These are phyloP conservation scores for Galeopsomyia nigrocyanea DNA, from an alignment of 2,888 invertebrate species.

Conservation along the genomic window DNA sequence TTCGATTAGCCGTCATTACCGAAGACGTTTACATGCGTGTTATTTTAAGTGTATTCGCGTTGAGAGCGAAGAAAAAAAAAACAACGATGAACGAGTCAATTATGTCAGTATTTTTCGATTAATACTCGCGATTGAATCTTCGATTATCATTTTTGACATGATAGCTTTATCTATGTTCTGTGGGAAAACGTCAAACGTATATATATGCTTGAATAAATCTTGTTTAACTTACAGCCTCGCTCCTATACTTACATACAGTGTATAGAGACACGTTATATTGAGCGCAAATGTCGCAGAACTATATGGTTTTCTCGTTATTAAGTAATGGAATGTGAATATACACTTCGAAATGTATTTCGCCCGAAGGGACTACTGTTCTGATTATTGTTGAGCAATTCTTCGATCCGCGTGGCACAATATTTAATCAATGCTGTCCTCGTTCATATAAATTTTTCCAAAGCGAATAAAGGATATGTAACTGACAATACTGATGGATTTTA, in stretches of 20 bases:
- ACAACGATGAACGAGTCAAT: no score
- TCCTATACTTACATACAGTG: no score
- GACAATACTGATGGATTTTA: no score
- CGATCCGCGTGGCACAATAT: constrained; percentile 8
- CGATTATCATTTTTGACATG: background rate
- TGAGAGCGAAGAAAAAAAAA: no score
- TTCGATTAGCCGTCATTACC: background rate
- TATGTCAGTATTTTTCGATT: background rate
- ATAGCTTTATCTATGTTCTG: background rate
- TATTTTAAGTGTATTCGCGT: no score
- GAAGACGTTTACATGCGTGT: no score
- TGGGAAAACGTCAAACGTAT: background rate
- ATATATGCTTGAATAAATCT: no score
- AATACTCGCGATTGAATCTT: constrained; percentile 4
- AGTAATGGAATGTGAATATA: constrained; percentile 47
- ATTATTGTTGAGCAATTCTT: constrained; percentile 43
- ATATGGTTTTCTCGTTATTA: constrained; percentile 50
- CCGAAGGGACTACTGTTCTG: constrained; percentile 43
- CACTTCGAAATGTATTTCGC: constrained; percentile 41
- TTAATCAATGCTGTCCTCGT: background rate
- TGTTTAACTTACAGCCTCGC: no score
- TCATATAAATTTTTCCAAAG: background rate
- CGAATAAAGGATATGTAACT: background rate
- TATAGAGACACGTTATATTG: background rate
- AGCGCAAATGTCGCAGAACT: background rate